Evolutionary conservation across 2,797 vertebrate genomes (phyloP).

Genomic region (Bufotes viridis): DNA sequence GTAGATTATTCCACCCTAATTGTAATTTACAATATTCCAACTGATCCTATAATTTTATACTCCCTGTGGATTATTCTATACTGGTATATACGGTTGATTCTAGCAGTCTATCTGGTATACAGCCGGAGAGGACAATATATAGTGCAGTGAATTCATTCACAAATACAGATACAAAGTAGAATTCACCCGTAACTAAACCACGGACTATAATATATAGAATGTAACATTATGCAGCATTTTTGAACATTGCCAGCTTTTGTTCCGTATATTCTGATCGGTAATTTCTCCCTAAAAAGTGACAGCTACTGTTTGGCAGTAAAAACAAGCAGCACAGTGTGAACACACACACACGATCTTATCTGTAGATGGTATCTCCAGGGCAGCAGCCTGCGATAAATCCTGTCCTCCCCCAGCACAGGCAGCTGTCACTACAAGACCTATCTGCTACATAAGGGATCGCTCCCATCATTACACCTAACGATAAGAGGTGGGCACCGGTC

Average conservation of each 20-base stretch:
- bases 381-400: constrained; percentile 61
- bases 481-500: too few species aligned
- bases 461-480: neutral
- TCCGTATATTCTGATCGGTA: too few species aligned
- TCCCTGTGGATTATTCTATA: too few species aligned
- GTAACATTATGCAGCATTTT: too few species aligned
- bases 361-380: constrained; percentile 64
- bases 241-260: too few species aligned
- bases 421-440: neutral
- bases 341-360: constrained; percentile 67
- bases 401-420: constrained; percentile 42
- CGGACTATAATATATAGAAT: too few species aligned
- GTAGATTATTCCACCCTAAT: too few species aligned
- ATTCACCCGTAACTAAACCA: neutral
- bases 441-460: neutral
- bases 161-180: neutral
- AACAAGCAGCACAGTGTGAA: constrained; percentile 57
- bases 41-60: too few species aligned
- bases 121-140: neutral
- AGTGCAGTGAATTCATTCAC: too few species aligned
- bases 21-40: too few species aligned
- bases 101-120: neutral
- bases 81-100: too few species aligned
- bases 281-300: neutral
- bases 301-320: constrained; percentile 46